Percentiles rank a stretch among this genome's conserved stretches.
phyloP scores from a whole-genome alignment of 92 coral and sea anemone species.

The Epizoanthus rinbou region DNA sequence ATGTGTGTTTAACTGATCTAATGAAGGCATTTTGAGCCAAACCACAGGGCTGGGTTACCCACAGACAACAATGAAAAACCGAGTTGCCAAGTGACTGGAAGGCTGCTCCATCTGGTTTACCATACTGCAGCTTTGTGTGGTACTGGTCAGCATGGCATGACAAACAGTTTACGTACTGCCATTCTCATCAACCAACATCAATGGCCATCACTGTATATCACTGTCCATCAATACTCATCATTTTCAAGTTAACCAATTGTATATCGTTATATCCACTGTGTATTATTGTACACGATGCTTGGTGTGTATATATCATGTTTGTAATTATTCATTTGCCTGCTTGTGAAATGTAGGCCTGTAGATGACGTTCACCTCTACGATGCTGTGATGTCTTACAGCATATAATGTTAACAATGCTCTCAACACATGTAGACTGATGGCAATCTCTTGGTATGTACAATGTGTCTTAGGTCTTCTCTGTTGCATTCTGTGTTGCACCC shows the following conservation, averaged over 20 bases:
- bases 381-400: neutral
- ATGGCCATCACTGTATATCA: slow-evolving; percentile 27
- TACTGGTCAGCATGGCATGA: slow-evolving; percentile 10
- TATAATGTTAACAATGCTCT: neutral
- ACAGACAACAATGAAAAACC: slow-evolving; percentile 33
- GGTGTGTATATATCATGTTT: neutral
- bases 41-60: slow-evolving; percentile 39
- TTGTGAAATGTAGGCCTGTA: neutral
- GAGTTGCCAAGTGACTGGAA: slow-evolving; percentile 4
- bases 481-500: too few species aligned
- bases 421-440: neutral
- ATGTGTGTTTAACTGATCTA: neutral
- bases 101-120: slow-evolving; percentile 19
- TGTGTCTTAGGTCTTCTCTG: too few species aligned
- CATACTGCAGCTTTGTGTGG: slow-evolving; percentile 25
- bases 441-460: neutral
- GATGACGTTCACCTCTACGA: neutral
- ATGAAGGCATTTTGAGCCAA: slow-evolving; percentile 29
- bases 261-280: neutral
- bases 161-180: neutral
- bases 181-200: slow-evolving; percentile 31
- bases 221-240: slow-evolving; percentile 25
- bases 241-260: slow-evolving; percentile 1
- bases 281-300: neutral
- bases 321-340: too few species aligned